A percentile compares a stretch with the other conserved stretches of the same genome.
Conservation (phyloP, 2,113 vertebrate species). For the Barbus barbus region DNA sequence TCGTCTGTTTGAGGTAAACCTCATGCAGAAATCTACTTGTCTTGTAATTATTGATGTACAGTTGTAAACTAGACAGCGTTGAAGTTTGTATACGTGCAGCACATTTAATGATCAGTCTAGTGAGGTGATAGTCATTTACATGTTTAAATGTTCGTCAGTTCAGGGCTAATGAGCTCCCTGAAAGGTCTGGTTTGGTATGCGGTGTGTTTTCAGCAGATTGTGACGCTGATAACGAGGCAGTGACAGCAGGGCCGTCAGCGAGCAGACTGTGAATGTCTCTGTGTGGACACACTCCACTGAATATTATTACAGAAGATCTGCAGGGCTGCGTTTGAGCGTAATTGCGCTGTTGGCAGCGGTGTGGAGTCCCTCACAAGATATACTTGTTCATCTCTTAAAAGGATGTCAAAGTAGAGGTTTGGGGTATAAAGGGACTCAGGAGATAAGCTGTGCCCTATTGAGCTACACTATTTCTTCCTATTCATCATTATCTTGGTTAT, state of each 20-base stretch:
- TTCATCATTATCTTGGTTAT: neutral
- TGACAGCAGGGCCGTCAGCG: slow-evolving; percentile 19
- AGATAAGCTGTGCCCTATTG: slow-evolving; percentile 3
- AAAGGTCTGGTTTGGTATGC: neutral
- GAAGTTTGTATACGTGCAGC: neutral
- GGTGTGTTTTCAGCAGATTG: neutral
- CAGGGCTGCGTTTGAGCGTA: slow-evolving; percentile 4
- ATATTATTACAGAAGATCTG: slow-evolving; percentile 38
- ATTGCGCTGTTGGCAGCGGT: slow-evolving; percentile 17
- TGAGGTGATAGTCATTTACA: too few species aligned
- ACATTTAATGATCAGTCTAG: slow-evolving; percentile 4
- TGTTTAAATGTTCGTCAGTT: neutral
- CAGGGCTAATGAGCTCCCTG: neutral
- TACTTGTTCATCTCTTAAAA: slow-evolving; percentile 28
- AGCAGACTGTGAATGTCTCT: slow-evolving; percentile 31
- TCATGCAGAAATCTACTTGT: neutral
- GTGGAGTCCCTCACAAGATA: neutral
- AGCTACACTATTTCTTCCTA: neutral
- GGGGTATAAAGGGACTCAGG: neutral
- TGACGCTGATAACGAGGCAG: slow-evolving; percentile 26
- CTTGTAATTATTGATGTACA: neutral
- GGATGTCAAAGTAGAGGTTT: neutral
- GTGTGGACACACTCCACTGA: slow-evolving; percentile 29
- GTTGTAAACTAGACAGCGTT: neutral
- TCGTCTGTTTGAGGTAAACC: neutral